Percentiles rank a stretch among this genome's conserved stretches.
phyloP scores from a whole-genome alignment of 2,113 vertebrate genomes.

The Narcine bancroftii region DNA sequence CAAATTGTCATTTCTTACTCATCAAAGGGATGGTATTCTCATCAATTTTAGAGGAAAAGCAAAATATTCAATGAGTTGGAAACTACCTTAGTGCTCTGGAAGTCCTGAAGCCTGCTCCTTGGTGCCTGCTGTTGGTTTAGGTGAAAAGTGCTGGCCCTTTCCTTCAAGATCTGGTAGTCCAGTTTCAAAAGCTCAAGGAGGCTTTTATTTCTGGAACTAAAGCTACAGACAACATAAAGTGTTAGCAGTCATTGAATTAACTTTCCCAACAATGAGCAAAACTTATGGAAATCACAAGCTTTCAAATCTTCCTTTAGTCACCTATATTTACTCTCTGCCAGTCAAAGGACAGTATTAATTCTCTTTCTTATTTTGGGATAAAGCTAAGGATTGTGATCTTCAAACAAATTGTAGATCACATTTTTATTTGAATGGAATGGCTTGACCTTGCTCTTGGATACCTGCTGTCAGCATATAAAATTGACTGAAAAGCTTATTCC shows the following conservation, averaged over 20 bases:
- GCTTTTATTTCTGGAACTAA: slow-evolving; percentile 52
- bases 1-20: no score
- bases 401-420: no score
- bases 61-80: background rate
- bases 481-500: background rate
- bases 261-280: background rate
- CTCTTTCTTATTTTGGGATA: background rate
- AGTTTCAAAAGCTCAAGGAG: slow-evolving; percentile 56
- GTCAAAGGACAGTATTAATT: no score
- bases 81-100: slow-evolving; percentile 49
- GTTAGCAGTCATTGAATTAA: background rate
- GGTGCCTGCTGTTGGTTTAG: slow-evolving; percentile 50
- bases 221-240: background rate
- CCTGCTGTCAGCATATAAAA: background rate
- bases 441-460: background rate
- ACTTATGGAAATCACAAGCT: background rate
- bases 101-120: slow-evolving; percentile 48
- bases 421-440: background rate
- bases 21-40: background rate
- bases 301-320: background rate
- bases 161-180: slow-evolving; percentile 59
- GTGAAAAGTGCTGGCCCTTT: slow-evolving; percentile 56
- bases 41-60: slow-evolving; percentile 9
- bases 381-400: background rate
- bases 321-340: background rate